Evolutionary conservation across 2,797 vertebrate genomes (phyloP).

Genomic region (Gymnothorax javanicus): DNA sequence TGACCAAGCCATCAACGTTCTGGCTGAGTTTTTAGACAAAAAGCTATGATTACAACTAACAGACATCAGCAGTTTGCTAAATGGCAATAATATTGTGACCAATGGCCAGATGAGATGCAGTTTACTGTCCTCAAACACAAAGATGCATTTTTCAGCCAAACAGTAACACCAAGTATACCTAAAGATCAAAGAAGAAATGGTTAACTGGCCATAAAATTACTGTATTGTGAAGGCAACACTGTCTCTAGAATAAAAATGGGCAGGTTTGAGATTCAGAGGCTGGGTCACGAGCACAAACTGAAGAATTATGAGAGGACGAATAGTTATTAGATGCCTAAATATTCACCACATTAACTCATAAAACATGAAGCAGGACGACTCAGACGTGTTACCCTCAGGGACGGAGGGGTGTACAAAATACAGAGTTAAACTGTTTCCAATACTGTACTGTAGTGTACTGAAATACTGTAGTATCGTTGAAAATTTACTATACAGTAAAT

Average conservation of each 20-base stretch:
- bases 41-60: not conserved
- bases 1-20: not conserved
- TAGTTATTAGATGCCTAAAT: not conserved
- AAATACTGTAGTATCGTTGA: too few relatives aligned
- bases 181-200: not conserved
- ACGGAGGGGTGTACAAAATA: not conserved
- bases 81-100: not conserved
- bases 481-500: too few relatives aligned
- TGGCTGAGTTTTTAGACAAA: not conserved
- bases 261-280: not conserved
- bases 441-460: too few relatives aligned
- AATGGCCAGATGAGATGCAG: not conserved
- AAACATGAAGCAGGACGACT: not conserved
- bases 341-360: not conserved
- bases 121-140: not conserved
- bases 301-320: not conserved
- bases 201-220: not conserved
- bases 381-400: not conserved
- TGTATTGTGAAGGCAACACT: not conserved
- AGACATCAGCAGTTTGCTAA: not conserved
- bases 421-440: too few relatives aligned
- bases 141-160: not conserved
- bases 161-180: not conserved
- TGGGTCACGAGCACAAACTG: not conserved
- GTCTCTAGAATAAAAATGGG: not conserved